Base-by-base conservation (phyloP, 2,797 vertebrate species). In the Morus bassanus region DNA sequence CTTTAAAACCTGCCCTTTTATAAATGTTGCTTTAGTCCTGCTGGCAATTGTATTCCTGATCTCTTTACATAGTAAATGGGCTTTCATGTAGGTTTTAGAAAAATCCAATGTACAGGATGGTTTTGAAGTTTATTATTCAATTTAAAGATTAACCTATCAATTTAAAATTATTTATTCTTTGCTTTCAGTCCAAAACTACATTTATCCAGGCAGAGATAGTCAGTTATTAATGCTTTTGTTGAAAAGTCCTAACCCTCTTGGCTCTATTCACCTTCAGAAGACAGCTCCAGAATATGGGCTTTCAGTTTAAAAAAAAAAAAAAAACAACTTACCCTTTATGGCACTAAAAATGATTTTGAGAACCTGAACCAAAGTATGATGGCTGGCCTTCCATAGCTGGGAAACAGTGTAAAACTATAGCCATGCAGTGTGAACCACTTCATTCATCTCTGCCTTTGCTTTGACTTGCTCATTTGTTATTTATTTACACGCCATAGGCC, bases 381-480 rank as follows among this genome's bases (percentile, higher is more conserved):
- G 54, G 3, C 46, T 93, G 84, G 37, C 51, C 25, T 94, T 85
- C 61, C 35, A 17, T 31, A 78, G 75, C 45, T 65, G 63, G n/a
- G 43, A 91, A 67, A 91, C 51, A 82, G 18, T 0, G 2, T 67
- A 76, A 89, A 89, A 60, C 46, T 95, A 18, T 53, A 82, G 67
- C 63, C 0, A 1, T 33, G 24, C 60, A 84, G 65, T 19, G 23
- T 76, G 79, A 95, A 85, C 56, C 59, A 69, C 65, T 95, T 95
- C 33, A 91, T 96, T 94, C 77, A 86, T 95, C 79, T 92, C 72
- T 69, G 50, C 50, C 79, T 78, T 88, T 7, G 6, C 79, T 88
- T 73, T 88, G 91, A 81, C 69, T 88, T 35, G 23, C 39, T 94
- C 54, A 1, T 63, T 92, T 91, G 72, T 83, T 96, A 89, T 93